A percentile compares a stretch with the other conserved stretches of the same genome.
Evolutionary conservation across 2,113 vertebrate genomes (phyloP).

Genomic region (Heterotis niloticus): DNA sequence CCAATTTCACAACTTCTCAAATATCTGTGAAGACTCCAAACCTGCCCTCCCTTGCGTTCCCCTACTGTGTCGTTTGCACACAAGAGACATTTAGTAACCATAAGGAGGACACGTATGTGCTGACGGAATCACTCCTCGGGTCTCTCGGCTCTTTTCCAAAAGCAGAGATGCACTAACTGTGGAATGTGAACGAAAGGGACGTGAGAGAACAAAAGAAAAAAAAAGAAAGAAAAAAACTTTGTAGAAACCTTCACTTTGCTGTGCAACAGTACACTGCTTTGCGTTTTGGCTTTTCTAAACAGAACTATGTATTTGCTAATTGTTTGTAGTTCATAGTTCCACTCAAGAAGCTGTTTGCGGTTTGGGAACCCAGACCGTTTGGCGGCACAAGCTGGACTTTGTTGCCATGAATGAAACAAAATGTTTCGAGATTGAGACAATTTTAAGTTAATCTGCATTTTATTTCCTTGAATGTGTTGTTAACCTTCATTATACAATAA

Average conservation of each 20-base stretch:
- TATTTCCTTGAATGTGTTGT: conserved; percentile 94
- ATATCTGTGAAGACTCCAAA: conserved; percentile 32
- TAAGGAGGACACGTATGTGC: conserved; percentile 40
- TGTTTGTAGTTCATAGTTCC: conserved; percentile 96
- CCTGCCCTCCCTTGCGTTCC: conserved; percentile 36
- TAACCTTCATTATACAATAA: conserved; percentile 97
- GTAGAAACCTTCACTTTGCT: conserved; percentile 90
- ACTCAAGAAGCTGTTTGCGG: conserved; percentile 91
- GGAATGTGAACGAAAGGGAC: conserved; percentile 85
- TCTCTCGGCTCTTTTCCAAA: conserved; percentile 50
- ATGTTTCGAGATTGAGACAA: conserved; percentile 77
- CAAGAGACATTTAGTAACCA: conserved; percentile 84
- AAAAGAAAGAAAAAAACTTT: conserved; percentile 70
- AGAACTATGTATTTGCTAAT: conserved; percentile 95
- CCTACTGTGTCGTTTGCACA: conserved; percentile 54
- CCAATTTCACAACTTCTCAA: conserved; percentile 26
- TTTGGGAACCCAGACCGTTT: conserved; percentile 85
- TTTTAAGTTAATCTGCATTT: conserved; percentile 89
- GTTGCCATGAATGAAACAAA: conserved; percentile 95
- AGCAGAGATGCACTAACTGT: conserved; percentile 56
- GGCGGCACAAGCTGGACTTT: conserved; percentile 99
- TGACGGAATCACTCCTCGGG: conserved; percentile 43
- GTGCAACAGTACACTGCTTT: conserved; percentile 95
- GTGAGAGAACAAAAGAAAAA: conserved; percentile 54
- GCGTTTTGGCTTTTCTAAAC: conserved; percentile 96